Base-by-base conservation (phyloP, 1,140 invertebrate species). In the Zeugodacus cucurbitae region DNA sequence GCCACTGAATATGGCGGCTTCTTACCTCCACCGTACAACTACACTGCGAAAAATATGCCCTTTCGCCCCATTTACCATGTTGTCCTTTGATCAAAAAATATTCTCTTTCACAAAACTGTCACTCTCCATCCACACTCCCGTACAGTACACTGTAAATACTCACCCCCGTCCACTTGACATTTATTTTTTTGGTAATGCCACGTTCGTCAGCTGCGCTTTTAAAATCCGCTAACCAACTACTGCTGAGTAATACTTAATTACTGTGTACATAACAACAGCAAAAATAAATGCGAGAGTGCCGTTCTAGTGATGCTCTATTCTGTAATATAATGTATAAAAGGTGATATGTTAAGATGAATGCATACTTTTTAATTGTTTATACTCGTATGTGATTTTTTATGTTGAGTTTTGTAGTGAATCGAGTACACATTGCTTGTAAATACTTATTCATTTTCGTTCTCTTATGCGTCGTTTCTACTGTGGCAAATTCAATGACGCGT, bases 191-290 rank as follows among this genome's bases (percentile, higher is more conserved):
- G 58, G 34, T 82, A 82, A 82, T 37, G 41, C n/a, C n/a, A 54
- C 74, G 41, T 34, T 82, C 74, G 74, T 82, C 74, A 82, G 74
- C 74, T 82, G 74, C 74, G 74, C 74, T 82, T 82, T 82, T 82
- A 82, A 82, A 48, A 82, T 82, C 74, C 34, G 41, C 74, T 82
- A 82, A 82, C 41, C 74, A 82, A 48, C 41, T 29, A 26, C 74
- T 48, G 74, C 74, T 82, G 74, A 82, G 41, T 34, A 44, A 44
- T 48, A 29, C 26, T 48, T 26, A 82, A 44, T 82, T 82, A 82
- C 41, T 82, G 41, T 82, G 74, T 82, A 82, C 41, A 82, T 82
- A 82, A 82, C 74, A 82, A 82, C 74, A 82, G 26, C 70, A 78
- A 44, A 78, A 82, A 48, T 37, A 82, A 48, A 48, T n/a, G 41